Base-by-base conservation (phyloP, 2,888 invertebrate species). In the Leptinotarsa tumamoca region DNA sequence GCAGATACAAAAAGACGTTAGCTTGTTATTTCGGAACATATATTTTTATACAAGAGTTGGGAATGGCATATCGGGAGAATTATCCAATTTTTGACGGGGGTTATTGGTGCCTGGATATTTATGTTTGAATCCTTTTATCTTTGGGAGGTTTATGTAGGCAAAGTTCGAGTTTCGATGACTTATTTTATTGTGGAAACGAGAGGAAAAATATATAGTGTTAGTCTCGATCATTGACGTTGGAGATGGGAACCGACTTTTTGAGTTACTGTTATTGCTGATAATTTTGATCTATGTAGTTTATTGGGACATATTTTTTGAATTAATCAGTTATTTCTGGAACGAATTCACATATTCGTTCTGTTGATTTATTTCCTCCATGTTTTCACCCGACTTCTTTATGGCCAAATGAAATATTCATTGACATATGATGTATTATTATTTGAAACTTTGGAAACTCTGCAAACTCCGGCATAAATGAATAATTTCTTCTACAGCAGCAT, bases 91-190 rank as follows among this genome's bases (percentile, higher is more conserved):
- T 76, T 78, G 76, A 72, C 68, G 71, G 75, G 71, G 67, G 73
- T 76, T 78, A 78, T 76, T 73, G 78, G 71, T 66, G 73, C 67
- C 58, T 51, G 67, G 76, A 73, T 72, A 78, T 75, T 78, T 78
- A 78, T 76, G 76, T 73, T 67, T 51, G 69, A 75, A 73, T 78
- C 75, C 76, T 76, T 78, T 78, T 76, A 78, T 78, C 78, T 78
- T 78, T 76, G 54, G 52, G 52, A 56, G 68, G 51, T 71, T 78
- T 78, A 51, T 73, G 21, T 56, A 51, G 63, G 69, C 50, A 54
- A 68, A 67, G 70, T 67, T 69, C 69, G 73, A 58, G 69, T 68
- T 74, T 68, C 54, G 43, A 73, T 71, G 61, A 73, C 76, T 73
- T 73, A 76, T 76, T 70, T n/a, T 63, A n/a, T 43, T 63, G 33